These are phyloP conservation scores for Panopea generosa DNA, from an alignment of 2,888 invertebrate genomes.

Conservation along the genomic window DNA sequence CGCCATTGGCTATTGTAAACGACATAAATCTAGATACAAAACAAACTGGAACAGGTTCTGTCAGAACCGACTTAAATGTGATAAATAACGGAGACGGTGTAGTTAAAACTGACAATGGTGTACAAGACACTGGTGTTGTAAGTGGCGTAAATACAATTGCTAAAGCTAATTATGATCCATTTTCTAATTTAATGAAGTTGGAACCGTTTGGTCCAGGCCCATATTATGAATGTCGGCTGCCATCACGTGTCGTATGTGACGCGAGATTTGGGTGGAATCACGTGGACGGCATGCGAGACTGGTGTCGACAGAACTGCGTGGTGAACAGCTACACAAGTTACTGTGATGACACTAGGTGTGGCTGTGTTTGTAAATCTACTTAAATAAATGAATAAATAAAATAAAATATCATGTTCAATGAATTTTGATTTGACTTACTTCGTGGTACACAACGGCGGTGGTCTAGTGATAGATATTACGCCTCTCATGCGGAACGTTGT, in stretches of 20 bases:
- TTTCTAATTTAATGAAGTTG: background rate
- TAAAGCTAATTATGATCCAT: background rate
- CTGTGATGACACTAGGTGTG: constrained; percentile 3
- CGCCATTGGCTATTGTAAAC: background rate
- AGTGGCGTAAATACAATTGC: background rate
- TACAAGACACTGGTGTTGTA: too few species aligned
- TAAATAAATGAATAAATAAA: too few species aligned
- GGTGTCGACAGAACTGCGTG: constrained; percentile 1
- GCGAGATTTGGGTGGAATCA: background rate
- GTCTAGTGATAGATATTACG: too few species aligned
- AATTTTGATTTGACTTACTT: too few species aligned
- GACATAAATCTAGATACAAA: background rate
- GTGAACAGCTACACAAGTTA: constrained; percentile 2
- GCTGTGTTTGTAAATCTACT: background rate
- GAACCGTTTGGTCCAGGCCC: constrained; percentile 5
- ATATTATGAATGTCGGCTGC: constrained; percentile 1
- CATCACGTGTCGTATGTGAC: background rate
- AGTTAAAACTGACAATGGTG: too few species aligned
- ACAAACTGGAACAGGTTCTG: background rate
- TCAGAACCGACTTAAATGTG: background rate
- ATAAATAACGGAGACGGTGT: background rate
- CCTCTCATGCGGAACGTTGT: too few species aligned
- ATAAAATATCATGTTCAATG: too few species aligned
- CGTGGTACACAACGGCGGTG: too few species aligned
- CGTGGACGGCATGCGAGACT: constrained; percentile 1